Evolutionary conservation across 2,888 invertebrate species (phyloP), one percentile per base, ranked within the genome.

Genomic region (Cantharis rustica): DNA sequence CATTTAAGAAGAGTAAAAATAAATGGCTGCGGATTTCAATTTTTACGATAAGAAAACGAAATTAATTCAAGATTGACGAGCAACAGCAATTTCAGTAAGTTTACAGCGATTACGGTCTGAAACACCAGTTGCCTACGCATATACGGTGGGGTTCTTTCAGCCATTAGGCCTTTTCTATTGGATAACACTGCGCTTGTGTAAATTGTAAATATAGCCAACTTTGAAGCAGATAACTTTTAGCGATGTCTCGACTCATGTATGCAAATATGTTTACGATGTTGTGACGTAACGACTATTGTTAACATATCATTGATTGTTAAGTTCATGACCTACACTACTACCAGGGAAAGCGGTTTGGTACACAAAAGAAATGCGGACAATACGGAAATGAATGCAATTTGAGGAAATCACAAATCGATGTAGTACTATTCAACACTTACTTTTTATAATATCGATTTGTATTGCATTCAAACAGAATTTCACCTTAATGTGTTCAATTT

Each of bases 281-380:
- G 84, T 86, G 86, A 86, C 86, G 86, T 86, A 86, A 85, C 86
- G 85, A 85, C 85, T 87, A 87, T 87, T 87, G 87, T 87, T 87
- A 86, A 87, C 86, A 86, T 86, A 86, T 87, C 87, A 87, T 87
- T 87, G 87, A 87, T 87, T 87, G 87, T 87, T 86, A 86, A 86
- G 86, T 86, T 86, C 87, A 85, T 86, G 87, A 87, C 87, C 87
- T 87, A 85, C 86, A 82, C 84, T 84, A 86, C 84, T 86, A 91
- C 90, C 85, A 91, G 91, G 83, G 85, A 86, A 86, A 86, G 85
- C 86, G 85, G 82, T 83, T 82, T 82, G 73, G 73, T 72, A 68
- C 76, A 76, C 76, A 76, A 79, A 79, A 79, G 79, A 79, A 79
- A 73, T 77, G 76, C 79, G 81, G 81, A 84, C 83, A 83, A 82